Base-by-base conservation (phyloP, 1,140 invertebrate species). In the Armadillidium nasatum region DNA sequence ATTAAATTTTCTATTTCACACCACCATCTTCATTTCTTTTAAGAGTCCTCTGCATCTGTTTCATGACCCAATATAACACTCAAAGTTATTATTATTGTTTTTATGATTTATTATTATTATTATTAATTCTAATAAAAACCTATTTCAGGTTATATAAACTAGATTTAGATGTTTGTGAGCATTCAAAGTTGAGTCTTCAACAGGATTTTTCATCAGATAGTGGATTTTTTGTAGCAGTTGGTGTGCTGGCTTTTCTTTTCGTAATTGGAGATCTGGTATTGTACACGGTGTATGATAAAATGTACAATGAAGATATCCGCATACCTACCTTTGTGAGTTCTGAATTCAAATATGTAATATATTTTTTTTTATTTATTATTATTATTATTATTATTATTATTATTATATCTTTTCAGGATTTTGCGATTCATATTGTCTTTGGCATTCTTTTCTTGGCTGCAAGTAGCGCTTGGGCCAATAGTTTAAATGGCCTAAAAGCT, bases 171-270 rank as follows among this genome's bases (percentile, higher is more conserved):
- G 15, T n/a, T 66, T 13, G 22, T 74, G 21, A 44, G 0, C 1
- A 33, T 33, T 3, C 1, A 6, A 33, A 33, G 33, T 33, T 33
- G 33, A 33, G 6, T 33, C 33, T 33, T 33, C 33, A 33, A 54
- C 88, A 86, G 75, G 85, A 89, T 82, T 87, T 87, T 79, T 87
- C 87, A 68, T 87, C 88, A 19, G 87, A 89, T 83, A 86, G 89
- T 0, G 85, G 89, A 83, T 91, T 91, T 85, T 92, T 88, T 84
- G 90, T 91, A 15, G 88, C 89, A 46, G 88, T 89, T 76, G 90
- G 90, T 43, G 90, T 91, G 15, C 84, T 91, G 21, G 87, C 89
- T 10, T 87, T 91, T 83, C 82, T 91, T 11, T 91, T 89, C 83
- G 86, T 87, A 73, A 80, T 90, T 45, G 89, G 82, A 10, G 87